Conservation (phyloP, 1,140 invertebrate genomes). For the Leptopilina boulardi region DNA sequence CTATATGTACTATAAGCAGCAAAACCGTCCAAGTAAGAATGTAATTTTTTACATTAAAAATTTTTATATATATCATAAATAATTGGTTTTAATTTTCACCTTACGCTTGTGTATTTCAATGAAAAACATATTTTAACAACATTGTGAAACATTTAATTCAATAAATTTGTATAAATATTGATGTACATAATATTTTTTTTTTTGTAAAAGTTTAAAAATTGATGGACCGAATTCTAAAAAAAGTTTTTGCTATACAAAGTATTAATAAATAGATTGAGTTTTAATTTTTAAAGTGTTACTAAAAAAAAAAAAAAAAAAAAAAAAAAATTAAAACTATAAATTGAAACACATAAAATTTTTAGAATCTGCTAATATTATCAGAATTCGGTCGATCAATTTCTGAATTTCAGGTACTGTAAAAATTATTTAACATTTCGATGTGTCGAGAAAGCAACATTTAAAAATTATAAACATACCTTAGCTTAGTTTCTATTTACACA, state of each 20-base stretch:
- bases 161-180: conserved; percentile 14
- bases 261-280: too few relatives aligned
- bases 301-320: too few relatives aligned
- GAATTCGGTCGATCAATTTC: background rate
- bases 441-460: background rate
- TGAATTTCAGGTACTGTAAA: conserved; percentile 22
- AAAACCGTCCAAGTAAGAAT: background rate
- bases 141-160: conserved; percentile 6
- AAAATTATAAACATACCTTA: background rate
- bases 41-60: background rate
- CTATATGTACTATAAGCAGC: background rate
- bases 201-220: background rate
- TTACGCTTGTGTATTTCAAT: background rate
- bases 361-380: background rate
- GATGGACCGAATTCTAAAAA: background rate
- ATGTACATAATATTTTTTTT: conserved; percentile 1
- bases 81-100: background rate
- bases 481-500: conserved; percentile 19
- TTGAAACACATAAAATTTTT: background rate
- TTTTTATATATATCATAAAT: background rate
- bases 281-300: too few relatives aligned
- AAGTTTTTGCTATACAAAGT: too few relatives aligned
- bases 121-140: background rate
- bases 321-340: too few relatives aligned
- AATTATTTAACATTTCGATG: background rate